phyloP scores from a whole-genome alignment of 2,797 vertebrate species.

The Gymnoscopelus microlampas region DNA sequence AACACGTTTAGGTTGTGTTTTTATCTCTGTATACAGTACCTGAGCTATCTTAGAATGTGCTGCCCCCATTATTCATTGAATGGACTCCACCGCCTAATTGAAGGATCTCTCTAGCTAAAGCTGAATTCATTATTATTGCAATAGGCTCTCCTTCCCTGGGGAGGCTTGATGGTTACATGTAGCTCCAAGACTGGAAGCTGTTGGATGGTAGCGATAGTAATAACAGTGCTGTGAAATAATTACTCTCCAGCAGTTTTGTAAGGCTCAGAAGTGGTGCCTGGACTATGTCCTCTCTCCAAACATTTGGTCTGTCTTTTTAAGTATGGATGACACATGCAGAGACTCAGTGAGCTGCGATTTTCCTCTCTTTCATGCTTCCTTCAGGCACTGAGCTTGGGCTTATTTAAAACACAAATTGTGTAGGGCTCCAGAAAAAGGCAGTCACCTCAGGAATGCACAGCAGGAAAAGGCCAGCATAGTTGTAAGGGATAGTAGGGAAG shows the following conservation, averaged over 20 bases:
- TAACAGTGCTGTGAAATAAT: constrained; percentile 12
- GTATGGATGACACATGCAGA: constrained; percentile 34
- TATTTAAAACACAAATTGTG: constrained; percentile 58
- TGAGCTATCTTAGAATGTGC: neutral
- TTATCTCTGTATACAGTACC: neutral
- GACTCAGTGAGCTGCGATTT: constrained; percentile 42
- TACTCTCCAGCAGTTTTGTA: constrained; percentile 6
- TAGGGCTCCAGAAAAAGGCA: constrained; percentile 46
- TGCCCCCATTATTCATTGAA: neutral
- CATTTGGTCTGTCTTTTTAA: constrained; percentile 10
- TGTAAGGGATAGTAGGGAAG: neutral
- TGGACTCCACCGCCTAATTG: neutral
- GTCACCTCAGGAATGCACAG: constrained; percentile 35
- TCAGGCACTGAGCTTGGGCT: constrained; percentile 48
- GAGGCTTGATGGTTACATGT: constrained; percentile 20
- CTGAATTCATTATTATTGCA: neutral
- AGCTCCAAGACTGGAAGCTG: constrained; percentile 33
- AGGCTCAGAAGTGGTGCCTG: constrained; percentile 2
- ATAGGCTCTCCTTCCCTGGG: constrained; percentile 7
- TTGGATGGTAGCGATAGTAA: constrained; percentile 27
- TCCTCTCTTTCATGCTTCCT: constrained; percentile 40
- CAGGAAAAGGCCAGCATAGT: constrained; percentile 15
- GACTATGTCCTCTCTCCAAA: neutral
- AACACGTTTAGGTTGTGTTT: neutral
- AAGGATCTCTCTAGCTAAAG: neutral